Conservation (phyloP, 92 coral and sea anemone species). For the Diadumene lineata region DNA sequence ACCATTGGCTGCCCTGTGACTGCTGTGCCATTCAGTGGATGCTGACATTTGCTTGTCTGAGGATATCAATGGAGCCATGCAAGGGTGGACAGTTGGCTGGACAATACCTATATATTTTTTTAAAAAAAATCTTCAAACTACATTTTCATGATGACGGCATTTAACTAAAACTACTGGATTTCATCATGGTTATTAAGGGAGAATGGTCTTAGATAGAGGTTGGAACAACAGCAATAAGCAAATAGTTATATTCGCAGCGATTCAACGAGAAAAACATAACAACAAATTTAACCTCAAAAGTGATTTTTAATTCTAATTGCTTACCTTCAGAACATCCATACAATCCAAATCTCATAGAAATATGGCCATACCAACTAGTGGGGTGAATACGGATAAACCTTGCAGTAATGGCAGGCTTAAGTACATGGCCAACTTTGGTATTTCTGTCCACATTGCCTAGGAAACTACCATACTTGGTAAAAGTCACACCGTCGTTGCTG, state of each 20-base stretch:
- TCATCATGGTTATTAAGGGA: too few species aligned
- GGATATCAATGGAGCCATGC: not conserved
- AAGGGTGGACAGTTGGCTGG: not conserved
- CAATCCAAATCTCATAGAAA: constrained; percentile 26
- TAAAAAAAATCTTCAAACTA: too few species aligned
- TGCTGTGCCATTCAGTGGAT: constrained; percentile 17
- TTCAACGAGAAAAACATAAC: too few species aligned
- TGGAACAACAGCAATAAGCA: too few species aligned
- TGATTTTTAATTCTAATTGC: too few species aligned
- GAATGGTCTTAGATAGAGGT: too few species aligned
- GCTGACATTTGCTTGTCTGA: constrained; percentile 20
- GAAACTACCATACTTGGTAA: not conserved
- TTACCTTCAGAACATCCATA: constrained; percentile 17
- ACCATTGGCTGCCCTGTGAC: constrained; percentile 29
- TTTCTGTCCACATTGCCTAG: constrained; percentile 18
- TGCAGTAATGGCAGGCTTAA: constrained; percentile 9
- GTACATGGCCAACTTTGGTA: constrained; percentile 14
- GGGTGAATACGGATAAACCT: constrained; percentile 18
- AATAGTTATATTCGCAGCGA: too few species aligned
- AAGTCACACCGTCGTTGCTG: constrained; percentile 19
- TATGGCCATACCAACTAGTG: constrained; percentile 5
- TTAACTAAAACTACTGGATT: too few species aligned
- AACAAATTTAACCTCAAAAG: too few species aligned
- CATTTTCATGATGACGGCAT: too few species aligned
- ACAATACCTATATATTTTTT: not conserved